These are phyloP conservation scores for Helicoverpa zea DNA, from an alignment of 1,140 invertebrate genomes.

Conservation along the genomic window DNA sequence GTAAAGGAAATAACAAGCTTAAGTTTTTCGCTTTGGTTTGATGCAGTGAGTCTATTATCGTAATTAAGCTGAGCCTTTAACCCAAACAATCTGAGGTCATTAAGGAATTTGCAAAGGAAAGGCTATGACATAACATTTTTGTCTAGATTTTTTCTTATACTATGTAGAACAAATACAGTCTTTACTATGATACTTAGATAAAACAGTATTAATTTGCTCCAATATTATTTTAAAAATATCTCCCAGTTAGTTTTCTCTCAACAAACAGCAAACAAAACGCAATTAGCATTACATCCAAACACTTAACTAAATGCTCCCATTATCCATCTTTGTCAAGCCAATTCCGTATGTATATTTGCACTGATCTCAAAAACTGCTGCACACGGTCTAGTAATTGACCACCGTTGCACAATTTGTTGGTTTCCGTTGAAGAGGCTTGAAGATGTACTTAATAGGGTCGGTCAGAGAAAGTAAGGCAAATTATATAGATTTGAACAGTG, in stretches of 20 bases:
- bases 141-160: too few species aligned
- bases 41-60: too few species aligned
- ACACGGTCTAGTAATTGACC: conserved; percentile 30
- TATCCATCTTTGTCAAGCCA: conserved; percentile 3
- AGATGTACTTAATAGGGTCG: neutral
- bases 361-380: conserved; percentile 41
- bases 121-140: too few species aligned
- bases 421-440: conserved; percentile 24
- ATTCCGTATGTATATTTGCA: conserved; percentile 26
- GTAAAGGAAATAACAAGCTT: too few species aligned
- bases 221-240: neutral
- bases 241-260: neutral
- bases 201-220: neutral
- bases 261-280: neutral
- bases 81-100: too few species aligned
- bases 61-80: too few species aligned
- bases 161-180: too few species aligned
- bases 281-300: conserved; percentile 3
- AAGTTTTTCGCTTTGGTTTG: too few species aligned
- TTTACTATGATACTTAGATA: too few species aligned
- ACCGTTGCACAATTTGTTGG: conserved; percentile 33
- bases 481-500: conserved; percentile 6
- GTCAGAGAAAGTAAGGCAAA: conserved; percentile 22
- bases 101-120: too few species aligned
- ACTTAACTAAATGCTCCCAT: conserved; percentile 18